phyloP scores from a whole-genome alignment of 2,113 vertebrate species.

The Ailurus styani region DNA sequence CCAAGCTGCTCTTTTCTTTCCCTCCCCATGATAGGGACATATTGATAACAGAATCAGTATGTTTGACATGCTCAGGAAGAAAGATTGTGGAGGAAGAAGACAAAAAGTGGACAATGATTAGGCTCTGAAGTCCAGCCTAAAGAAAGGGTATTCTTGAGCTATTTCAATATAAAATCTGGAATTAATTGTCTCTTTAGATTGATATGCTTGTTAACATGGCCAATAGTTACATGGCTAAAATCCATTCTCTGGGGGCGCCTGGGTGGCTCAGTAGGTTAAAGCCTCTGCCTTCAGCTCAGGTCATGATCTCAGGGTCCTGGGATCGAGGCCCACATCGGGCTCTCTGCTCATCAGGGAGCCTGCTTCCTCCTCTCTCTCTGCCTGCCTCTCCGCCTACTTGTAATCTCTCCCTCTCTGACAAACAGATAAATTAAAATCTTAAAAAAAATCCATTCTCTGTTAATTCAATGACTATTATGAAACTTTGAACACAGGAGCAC shows the following conservation, averaged over 20 bases:
- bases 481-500: not conserved
- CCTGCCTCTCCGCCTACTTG: too few relatives aligned
- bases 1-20: not conserved
- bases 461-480: not conserved
- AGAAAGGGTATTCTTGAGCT: not conserved
- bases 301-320: too few relatives aligned
- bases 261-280: too few relatives aligned
- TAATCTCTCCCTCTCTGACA: too few relatives aligned
- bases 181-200: not conserved
- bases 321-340: too few relatives aligned
- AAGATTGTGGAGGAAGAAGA: not conserved
- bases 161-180: not conserved
- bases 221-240: not conserved
- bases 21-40: not conserved
- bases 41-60: not conserved
- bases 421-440: too few relatives aligned
- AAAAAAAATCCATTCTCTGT: not conserved
- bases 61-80: not conserved
- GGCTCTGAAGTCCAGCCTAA: not conserved
- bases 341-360: too few relatives aligned
- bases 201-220: not conserved
- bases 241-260: too few relatives aligned
- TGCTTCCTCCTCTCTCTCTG: too few relatives aligned
- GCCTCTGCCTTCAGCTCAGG: too few relatives aligned
- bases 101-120: not conserved